Evolutionary conservation across 2,888 invertebrate genomes (phyloP).

Genomic region (Eumacrocentrus americanus): DNA sequence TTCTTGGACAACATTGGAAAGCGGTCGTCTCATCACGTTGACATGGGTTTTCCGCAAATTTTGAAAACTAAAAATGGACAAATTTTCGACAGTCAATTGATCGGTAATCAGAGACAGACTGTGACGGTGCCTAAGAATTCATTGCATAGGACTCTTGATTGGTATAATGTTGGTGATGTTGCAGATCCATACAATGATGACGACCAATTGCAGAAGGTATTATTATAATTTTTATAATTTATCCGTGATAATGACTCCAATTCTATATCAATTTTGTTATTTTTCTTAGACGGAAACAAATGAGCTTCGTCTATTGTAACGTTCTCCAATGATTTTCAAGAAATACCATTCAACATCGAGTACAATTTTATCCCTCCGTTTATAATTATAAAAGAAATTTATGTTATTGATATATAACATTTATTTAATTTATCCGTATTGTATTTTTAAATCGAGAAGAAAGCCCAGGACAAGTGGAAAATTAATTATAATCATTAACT

Average conservation of each 20-base stretch:
- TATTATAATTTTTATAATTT: not conserved
- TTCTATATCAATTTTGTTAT: slow-evolving; percentile 14
- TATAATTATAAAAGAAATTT: slow-evolving; percentile 4
- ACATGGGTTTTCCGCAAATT: slow-evolving; percentile 14
- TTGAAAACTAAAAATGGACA: slow-evolving; percentile 18
- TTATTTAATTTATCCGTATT: not conserved
- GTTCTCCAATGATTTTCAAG: slow-evolving; percentile 26
- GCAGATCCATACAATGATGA: slow-evolving; percentile 34
- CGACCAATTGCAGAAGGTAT: slow-evolving; percentile 43
- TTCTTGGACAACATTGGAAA: slow-evolving; percentile 80
- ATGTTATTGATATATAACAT: not conserved
- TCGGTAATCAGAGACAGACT: not conserved
- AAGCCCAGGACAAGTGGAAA: not conserved
- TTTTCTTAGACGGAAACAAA: slow-evolving; percentile 41
- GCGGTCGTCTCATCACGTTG: slow-evolving; percentile 58
- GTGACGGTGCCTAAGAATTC: slow-evolving; percentile 31
- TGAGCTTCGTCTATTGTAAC: slow-evolving; percentile 44
- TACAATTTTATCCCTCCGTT: slow-evolving; percentile 14
- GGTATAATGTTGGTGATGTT: slow-evolving; percentile 40
- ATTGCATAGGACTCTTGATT: slow-evolving; percentile 34
- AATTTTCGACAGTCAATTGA: slow-evolving; percentile 15
- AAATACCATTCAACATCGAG: slow-evolving; percentile 16
- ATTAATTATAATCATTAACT: too few species aligned
- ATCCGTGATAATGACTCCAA: not conserved
- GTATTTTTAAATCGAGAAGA: not conserved